These are phyloP conservation scores for Eumaeus atala DNA, from an alignment of 1,140 invertebrate species.

Conservation along the genomic window DNA sequence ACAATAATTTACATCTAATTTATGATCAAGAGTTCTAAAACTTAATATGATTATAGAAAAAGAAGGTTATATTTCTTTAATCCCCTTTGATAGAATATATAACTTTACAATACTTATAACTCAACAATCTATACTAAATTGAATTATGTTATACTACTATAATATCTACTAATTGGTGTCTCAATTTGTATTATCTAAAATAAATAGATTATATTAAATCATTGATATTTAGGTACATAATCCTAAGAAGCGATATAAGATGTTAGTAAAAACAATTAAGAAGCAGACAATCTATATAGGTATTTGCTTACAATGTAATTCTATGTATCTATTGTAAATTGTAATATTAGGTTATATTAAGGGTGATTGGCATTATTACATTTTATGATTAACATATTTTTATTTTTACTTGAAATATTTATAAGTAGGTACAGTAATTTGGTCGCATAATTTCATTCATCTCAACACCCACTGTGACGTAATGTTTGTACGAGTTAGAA, in stretches of 20 bases:
- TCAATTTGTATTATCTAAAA: slow-evolving; percentile 24
- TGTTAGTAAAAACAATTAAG: slow-evolving; percentile 8
- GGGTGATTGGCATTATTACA: not conserved
- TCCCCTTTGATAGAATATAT: too few species aligned
- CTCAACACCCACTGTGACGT: not conserved
- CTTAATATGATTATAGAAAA: too few species aligned
- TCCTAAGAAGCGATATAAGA: slow-evolving; percentile 1
- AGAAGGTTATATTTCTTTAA: too few species aligned
- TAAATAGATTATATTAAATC: slow-evolving; percentile 14
- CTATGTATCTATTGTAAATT: not conserved
- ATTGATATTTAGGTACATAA: not conserved
- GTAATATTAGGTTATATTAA: not conserved
- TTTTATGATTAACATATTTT: not conserved
- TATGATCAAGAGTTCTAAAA: too few species aligned
- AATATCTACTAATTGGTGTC: slow-evolving; percentile 61
- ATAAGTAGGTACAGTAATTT: not conserved
- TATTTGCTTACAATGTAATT: not conserved
- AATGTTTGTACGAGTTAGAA: not conserved
- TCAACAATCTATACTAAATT: not conserved
- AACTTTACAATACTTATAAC: not conserved
- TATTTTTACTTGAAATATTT: not conserved
- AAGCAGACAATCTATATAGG: not conserved
- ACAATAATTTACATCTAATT: too few species aligned
- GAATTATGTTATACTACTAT: slow-evolving; percentile 4
- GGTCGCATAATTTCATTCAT: not conserved